Conservation (phyloP, 2,888 invertebrate species). For the Drosophila mimetica region DNA sequence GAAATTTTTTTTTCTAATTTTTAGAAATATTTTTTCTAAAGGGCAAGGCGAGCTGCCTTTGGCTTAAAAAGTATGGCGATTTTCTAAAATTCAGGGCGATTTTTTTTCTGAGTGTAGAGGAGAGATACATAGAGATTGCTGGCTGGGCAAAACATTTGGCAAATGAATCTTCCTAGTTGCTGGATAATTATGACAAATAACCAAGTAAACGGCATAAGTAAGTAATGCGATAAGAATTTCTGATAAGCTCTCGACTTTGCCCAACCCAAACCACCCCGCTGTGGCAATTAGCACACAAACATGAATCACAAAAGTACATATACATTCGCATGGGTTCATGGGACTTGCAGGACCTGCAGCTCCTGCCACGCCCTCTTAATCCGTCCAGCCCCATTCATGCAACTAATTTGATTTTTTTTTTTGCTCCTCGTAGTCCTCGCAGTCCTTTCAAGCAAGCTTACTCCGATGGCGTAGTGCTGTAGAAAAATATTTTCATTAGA, state of each 20-base stretch:
- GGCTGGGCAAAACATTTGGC: conserved; percentile 19
- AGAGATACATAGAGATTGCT: not conserved
- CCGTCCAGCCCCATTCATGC: conserved; percentile 71
- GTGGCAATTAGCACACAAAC: conserved; percentile 70
- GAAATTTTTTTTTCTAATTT: no score
- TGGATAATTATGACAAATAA: conserved; percentile 59
- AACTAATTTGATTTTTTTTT: conserved; percentile 74
- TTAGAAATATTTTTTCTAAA: no score
- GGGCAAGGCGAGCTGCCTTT: no score
- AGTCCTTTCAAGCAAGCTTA: conserved; percentile 41
- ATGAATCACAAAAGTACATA: conserved; percentile 59
- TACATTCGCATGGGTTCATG: conserved; percentile 11
- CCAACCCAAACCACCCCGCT: not conserved
- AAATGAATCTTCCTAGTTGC: conserved; percentile 27
- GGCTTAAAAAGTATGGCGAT: no score
- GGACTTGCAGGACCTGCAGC: conserved; percentile 13
- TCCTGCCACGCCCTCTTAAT: conserved; percentile 59
- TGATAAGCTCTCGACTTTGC: conserved; percentile 34
- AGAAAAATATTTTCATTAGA: conserved; percentile 76
- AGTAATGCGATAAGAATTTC: conserved; percentile 66
- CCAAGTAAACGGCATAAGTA: conserved; percentile 56
- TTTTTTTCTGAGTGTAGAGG: no score
- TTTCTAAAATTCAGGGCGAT: no score
- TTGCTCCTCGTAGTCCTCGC: not conserved
- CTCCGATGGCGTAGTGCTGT: not conserved